Conservation (phyloP, 2,113 vertebrate genomes). For the Dunckerocampus dactyliophorus region DNA sequence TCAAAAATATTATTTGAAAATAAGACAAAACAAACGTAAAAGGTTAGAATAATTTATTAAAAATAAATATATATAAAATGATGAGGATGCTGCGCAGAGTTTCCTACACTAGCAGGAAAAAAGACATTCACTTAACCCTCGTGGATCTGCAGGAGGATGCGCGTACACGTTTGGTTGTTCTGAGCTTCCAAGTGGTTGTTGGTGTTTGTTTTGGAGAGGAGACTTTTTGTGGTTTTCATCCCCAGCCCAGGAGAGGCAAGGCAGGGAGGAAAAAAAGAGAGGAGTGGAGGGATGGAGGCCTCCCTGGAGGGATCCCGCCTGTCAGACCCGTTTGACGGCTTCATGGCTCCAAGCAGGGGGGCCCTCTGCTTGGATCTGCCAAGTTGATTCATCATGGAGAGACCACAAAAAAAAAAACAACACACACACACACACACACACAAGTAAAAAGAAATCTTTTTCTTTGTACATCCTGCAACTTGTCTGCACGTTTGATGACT, state of each 20-base stretch:
- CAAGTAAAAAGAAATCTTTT: neutral
- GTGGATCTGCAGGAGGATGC: too few species aligned
- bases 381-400: neutral
- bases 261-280: too few species aligned
- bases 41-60: too few species aligned
- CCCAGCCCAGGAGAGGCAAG: neutral
- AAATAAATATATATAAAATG: too few species aligned
- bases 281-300: conserved; percentile 32
- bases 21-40: too few species aligned
- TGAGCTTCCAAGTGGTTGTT: too few species aligned
- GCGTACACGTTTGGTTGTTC: too few species aligned
- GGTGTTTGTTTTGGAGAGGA: too few species aligned
- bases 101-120: too few species aligned
- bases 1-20: too few species aligned
- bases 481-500: neutral
- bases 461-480: neutral
- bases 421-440: neutral
- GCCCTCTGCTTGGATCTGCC: neutral
- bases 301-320: conserved; percentile 73
- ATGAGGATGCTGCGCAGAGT: too few species aligned
- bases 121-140: too few species aligned
- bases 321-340: conserved; percentile 87
- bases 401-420: neutral
- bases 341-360: conserved; percentile 63
- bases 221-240: neutral